Evolutionary conservation across 2,888 invertebrate species (phyloP), one percentile per base, ranked within the genome.

Genomic region (Taphrorychus bicolor): DNA sequence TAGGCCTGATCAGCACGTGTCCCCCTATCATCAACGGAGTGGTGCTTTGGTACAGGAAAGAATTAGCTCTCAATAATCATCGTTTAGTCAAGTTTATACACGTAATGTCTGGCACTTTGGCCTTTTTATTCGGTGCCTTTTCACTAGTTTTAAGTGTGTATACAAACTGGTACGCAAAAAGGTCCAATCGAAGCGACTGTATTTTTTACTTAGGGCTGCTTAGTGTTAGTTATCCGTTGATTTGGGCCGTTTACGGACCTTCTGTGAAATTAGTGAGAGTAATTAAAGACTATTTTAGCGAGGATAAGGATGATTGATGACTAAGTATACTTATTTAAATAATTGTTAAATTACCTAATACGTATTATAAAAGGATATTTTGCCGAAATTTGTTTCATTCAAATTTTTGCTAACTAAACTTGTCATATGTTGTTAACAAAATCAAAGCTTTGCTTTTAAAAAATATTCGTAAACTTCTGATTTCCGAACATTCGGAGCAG

Each of bases 11-110:
- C 2, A 73, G 74, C 4, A 75, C 74, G 17, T 63, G 78, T 23
- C 73, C 76, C 4, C 72, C 79, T 1, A 70, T 76, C 21, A 52
- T 80, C 3, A 78, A 77, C 61, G 82, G 82, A 14, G 65, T 77
- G n/a, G 58, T 71, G 3, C 74, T 79, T 7, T 72, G 80, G n/a
- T 81, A 77, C 66, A 76, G 75, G 61, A 73, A 72, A 17, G 73
- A 78, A 64, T 66, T 82, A 14, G 57, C 59, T 2, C 72, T 68
- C 14, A 18, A 5, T 5, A 71, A 69, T 16, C 76, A 76, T 5
- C 76, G 73, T 23, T 41, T 75, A 9, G 71, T 71, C 18, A 78
- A 77, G 62, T 73, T 76, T 17, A 62, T 76, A 4, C 78, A 78
- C 61, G 71, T 76, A 18, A 58, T 67, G 41, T 70, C 71, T 52